Conservation (phyloP, 2,113 vertebrate species). For the Austrofundulus limnaeus region DNA sequence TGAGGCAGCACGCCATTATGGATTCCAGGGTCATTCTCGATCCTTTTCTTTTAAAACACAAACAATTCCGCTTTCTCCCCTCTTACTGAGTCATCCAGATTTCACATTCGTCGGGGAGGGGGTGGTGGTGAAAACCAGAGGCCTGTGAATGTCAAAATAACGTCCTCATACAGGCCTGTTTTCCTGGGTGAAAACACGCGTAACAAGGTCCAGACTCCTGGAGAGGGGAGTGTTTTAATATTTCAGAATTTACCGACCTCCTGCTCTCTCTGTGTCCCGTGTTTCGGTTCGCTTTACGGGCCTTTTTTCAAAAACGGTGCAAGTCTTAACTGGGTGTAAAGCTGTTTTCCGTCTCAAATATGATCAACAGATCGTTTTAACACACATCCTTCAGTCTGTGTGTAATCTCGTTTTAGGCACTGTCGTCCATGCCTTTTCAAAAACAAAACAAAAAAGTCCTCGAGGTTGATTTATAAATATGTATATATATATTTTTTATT, state of each 20-base stretch:
- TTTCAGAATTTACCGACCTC: constrained; percentile 37
- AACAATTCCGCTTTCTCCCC: constrained; percentile 4
- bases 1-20: constrained; percentile 95
- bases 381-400: no score
- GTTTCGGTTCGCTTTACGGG: constrained; percentile 41
- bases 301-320: constrained; percentile 42
- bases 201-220: constrained; percentile 33
- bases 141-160: constrained; percentile 34
- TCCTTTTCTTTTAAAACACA: constrained; percentile 9
- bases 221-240: constrained; percentile 44
- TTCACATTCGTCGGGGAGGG: constrained; percentile 19
- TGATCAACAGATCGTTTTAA: no score
- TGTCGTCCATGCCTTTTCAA: no score
- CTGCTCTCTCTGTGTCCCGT: constrained; percentile 20
- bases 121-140: background rate
- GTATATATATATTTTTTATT: background rate
- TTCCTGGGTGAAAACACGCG: constrained; percentile 39
- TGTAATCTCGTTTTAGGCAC: no score
- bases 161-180: constrained; percentile 56
- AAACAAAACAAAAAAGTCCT: constrained; percentile 17
- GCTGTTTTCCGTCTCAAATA: no score
- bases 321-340: no score
- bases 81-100: constrained; percentile 60
- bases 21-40: constrained; percentile 87
- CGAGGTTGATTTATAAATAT: constrained; percentile 19